Evolutionary conservation across 2,113 vertebrate species (phyloP).

Genomic region (Ophthalmolycus amberensis): DNA sequence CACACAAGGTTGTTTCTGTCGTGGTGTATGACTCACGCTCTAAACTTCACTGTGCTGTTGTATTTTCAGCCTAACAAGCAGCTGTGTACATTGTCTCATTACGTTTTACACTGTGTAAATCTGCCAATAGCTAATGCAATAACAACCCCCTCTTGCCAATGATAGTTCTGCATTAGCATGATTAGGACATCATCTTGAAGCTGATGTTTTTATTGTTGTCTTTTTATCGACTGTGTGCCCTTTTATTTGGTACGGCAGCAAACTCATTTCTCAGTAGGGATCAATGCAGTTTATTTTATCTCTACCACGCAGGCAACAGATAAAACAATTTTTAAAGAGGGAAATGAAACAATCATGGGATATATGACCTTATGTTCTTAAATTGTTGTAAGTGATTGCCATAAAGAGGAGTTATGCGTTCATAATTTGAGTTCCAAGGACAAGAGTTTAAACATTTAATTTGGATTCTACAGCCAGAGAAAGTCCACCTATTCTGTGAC

Average conservation of each 20-base stretch:
- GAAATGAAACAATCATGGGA: slow-evolving; percentile 3
- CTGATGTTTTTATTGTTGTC: slow-evolving; percentile 35
- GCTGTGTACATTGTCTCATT: slow-evolving; percentile 22
- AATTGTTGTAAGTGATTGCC: slow-evolving; percentile 25
- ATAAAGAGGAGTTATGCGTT: slow-evolving; percentile 27
- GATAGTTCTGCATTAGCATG: slow-evolving; percentile 31
- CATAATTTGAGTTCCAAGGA: neutral
- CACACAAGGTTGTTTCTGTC: slow-evolving; percentile 26
- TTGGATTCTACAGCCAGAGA: slow-evolving; percentile 8
- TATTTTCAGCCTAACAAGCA: slow-evolving; percentile 28
- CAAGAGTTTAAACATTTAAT: slow-evolving; percentile 18
- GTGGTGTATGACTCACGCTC: slow-evolving; percentile 13
- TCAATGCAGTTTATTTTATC: slow-evolving; percentile 17
- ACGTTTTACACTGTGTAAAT: slow-evolving; percentile 28
- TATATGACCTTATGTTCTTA: slow-evolving; percentile 35
- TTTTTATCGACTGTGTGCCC: slow-evolving; percentile 16
- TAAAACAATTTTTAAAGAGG: slow-evolving; percentile 7
- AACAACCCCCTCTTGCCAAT: slow-evolving; percentile 19
- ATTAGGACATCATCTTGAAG: slow-evolving; percentile 34
- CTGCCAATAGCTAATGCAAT: slow-evolving; percentile 42
- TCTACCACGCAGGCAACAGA: slow-evolving; percentile 5
- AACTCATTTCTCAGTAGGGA: slow-evolving; percentile 14
- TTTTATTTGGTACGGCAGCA: slow-evolving; percentile 18
- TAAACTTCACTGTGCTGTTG: slow-evolving; percentile 10
- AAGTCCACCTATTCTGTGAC: neutral